These are phyloP conservation scores for Proales similis DNA, from an alignment of 1,140 invertebrate genomes.

Conservation along the genomic window DNA sequence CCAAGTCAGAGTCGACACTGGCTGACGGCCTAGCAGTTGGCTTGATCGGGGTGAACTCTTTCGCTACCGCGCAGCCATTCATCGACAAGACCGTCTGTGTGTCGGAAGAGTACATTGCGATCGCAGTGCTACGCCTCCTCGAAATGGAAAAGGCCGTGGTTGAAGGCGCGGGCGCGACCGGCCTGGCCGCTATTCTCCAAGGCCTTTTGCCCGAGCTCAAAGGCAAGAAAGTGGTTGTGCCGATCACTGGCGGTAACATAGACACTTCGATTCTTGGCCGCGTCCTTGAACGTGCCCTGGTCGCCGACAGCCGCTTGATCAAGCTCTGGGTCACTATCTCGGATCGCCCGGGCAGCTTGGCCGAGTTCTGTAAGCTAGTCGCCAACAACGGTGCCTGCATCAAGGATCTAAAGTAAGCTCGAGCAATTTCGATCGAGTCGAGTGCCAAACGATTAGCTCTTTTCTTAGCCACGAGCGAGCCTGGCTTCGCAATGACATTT, in stretches of 20 bases:
- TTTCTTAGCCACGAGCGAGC: conserved; percentile 71
- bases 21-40: conserved; percentile 84
- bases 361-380: conserved; percentile 71
- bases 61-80: conserved; percentile 64
- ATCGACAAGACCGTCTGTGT: conserved; percentile 63
- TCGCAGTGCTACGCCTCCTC: conserved; percentile 74
- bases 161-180: conserved; percentile 77
- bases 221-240: conserved; percentile 75
- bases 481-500: conserved; percentile 79
- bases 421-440: not conserved
- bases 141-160: conserved; percentile 86
- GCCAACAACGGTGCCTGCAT: conserved; percentile 66
- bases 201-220: conserved; percentile 72
- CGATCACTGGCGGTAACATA: conserved; percentile 83
- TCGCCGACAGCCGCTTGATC: conserved; percentile 74
- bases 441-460: not conserved
- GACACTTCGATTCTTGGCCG: conserved; percentile 80
- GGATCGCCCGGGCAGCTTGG: conserved; percentile 75
- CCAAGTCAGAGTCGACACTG: conserved; percentile 66
- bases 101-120: conserved; percentile 64
- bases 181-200: conserved; percentile 74
- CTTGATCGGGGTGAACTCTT: conserved; percentile 78
- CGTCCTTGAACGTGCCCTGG: conserved; percentile 77
- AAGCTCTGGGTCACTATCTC: conserved; percentile 77
- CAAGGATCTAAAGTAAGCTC: conserved; percentile 39